A percentile compares a stretch with the other conserved stretches of the same genome.
Conservation (phyloP, 2,888 invertebrate species). For the Maniola hyperantus region DNA sequence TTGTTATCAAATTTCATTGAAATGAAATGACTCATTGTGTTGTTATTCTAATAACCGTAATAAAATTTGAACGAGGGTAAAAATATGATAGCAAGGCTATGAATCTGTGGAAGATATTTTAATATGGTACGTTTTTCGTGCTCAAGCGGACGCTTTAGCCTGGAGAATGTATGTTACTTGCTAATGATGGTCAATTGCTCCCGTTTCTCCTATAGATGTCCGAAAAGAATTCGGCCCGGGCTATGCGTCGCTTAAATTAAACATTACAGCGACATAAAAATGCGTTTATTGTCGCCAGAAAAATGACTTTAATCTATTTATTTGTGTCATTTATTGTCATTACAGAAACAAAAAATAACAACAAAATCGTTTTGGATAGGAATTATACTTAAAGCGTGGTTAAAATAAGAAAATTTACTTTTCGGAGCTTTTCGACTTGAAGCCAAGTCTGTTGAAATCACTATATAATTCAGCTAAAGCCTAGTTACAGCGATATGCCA, state of each 20-base stretch:
- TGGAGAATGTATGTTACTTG: constrained; percentile 62
- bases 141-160: constrained; percentile 43
- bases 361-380: background rate
- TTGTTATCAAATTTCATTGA: background rate
- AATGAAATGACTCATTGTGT: background rate
- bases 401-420: too few species aligned
- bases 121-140: constrained; percentile 59
- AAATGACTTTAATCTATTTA: constrained; percentile 42
- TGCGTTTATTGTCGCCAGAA: constrained; percentile 45
- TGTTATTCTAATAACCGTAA: constrained; percentile 9
- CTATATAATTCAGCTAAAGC: too few species aligned
- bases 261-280: constrained; percentile 58
- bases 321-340: constrained; percentile 15
- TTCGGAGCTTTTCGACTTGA: too few species aligned
- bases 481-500: too few species aligned
- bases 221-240: constrained; percentile 58
- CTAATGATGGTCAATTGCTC: constrained; percentile 68
- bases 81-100: constrained; percentile 24
- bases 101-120: constrained; percentile 40
- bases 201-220: constrained; percentile 55
- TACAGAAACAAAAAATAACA: background rate
- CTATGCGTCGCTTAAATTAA: constrained; percentile 58
- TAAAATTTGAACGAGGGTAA: constrained; percentile 8
- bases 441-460: too few species aligned
- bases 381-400: background rate